These are phyloP conservation scores for Okapia johnstoni DNA, from an alignment of 2,113 vertebrate genomes.

Conservation along the genomic window DNA sequence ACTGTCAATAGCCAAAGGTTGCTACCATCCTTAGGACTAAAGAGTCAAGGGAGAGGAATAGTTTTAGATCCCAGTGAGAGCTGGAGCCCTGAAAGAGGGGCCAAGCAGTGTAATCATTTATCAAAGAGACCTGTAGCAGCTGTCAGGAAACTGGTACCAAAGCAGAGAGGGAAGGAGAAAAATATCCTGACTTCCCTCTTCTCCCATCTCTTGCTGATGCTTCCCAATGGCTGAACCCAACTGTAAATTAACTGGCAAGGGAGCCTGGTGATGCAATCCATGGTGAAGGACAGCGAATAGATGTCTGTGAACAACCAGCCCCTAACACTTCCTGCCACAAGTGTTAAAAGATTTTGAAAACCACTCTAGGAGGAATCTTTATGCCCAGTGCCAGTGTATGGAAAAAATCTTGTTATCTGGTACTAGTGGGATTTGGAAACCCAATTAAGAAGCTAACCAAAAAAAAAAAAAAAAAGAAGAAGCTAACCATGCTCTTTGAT, in stretches of 20 bases:
- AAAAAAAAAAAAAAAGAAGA: too few relatives aligned
- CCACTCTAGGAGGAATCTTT: background rate
- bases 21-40: background rate
- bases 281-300: background rate
- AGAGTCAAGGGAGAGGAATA: background rate
- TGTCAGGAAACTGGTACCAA: background rate
- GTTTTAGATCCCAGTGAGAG: background rate
- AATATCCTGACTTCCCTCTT: background rate
- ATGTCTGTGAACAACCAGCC: background rate
- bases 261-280: background rate
- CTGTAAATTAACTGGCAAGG: background rate
- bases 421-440: background rate
- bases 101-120: background rate
- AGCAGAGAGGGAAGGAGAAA: background rate
- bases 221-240: background rate
- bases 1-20: background rate
- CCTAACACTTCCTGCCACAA: background rate
- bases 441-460: background rate
- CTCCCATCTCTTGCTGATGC: background rate
- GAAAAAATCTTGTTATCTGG: background rate
- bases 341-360: background rate
- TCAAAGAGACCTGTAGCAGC: background rate
- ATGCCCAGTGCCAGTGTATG: background rate
- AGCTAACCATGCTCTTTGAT: background rate
- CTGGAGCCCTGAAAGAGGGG: background rate